Evolutionary conservation across 2,113 vertebrate species (phyloP).

Genomic region (Oryzias woworae): DNA sequence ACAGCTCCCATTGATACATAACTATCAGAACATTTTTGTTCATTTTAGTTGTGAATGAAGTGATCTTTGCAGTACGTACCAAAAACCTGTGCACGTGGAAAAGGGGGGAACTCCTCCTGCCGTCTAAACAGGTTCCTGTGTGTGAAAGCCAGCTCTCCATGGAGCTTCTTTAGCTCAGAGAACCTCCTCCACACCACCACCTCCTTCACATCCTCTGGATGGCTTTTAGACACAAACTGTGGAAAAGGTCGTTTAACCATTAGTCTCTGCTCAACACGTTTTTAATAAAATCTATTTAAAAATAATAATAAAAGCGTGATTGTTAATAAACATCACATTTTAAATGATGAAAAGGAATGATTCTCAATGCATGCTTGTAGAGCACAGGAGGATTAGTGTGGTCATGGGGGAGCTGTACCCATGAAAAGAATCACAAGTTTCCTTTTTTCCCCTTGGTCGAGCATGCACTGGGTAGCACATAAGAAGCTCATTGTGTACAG

Average conservation of each 20-base stretch:
- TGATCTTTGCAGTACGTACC: constrained; percentile 49
- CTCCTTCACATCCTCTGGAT: constrained; percentile 87
- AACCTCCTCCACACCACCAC: constrained; percentile 88
- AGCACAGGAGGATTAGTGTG: neutral
- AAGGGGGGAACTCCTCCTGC: constrained; percentile 86
- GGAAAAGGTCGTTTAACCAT: neutral
- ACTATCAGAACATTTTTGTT: too few species aligned
- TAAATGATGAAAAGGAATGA: neutral
- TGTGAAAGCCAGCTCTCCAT: constrained; percentile 87
- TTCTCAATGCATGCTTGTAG: constrained; percentile 10
- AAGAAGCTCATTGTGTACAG: constrained; percentile 25
- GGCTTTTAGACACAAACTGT: constrained; percentile 86
- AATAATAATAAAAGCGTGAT: too few species aligned
- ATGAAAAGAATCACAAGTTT: constrained; percentile 47
- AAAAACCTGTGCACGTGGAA: constrained; percentile 85
- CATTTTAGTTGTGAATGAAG: too few species aligned
- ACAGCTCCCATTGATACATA: too few species aligned
- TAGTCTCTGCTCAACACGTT: too few species aligned
- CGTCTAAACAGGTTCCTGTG: constrained; percentile 89
- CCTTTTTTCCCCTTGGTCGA: neutral
- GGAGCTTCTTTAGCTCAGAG: constrained; percentile 89
- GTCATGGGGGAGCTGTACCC: constrained; percentile 40
- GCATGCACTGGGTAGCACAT: constrained; percentile 7
- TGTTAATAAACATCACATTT: too few species aligned
- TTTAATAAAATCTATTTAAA: too few species aligned